Base-by-base conservation (phyloP, 2,888 invertebrate species). In the Andrena bicolor region DNA sequence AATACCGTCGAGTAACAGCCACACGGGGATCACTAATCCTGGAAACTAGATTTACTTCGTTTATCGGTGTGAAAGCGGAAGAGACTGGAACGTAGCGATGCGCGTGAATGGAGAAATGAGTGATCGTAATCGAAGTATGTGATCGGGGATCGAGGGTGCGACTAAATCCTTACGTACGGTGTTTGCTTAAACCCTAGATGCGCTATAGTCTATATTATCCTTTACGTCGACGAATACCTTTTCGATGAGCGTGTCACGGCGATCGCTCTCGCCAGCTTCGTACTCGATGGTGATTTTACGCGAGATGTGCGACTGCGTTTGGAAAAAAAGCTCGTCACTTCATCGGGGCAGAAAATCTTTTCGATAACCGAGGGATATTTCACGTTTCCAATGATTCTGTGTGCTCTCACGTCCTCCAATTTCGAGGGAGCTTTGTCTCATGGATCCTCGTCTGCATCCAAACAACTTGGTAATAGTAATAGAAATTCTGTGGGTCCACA, bases 1-100 rank as follows among this genome's bases (percentile, higher is more conserved):
- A 85, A 61, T 70, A 80, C 68, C 76, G 66, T n/a, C 79, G 77
- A 83, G 48, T 53, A 74, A 79, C 82, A 78, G 82, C 65, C 85
- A 78, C 77, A 60, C 85, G 79, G 76, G 75, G 72, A 63, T 70
- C 74, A 26, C 78, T 84, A 74, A 78, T 65, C 63, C 84, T 58
- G 82, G 13, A 79, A 63, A 68, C 85, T 78, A 78, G 69, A 65
- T 23, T 83, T 63, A 28, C 64, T 8, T 48, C 60, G 65, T 60
- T 56, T 10, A 20, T 75, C 58, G 68, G 71, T 32, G 41, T 53
- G 82, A 69, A 69, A 76, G 68, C 41, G 41, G 65, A 51, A n/a
- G 58, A 16, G 58, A 68, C 53, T 60, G 20, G 58, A 68, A 56
- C 58, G 35, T 69, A 20, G 48, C 49, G 23, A 35, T 49, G 51